phyloP scores from a whole-genome alignment of 2,797 vertebrate species.

The Manis crassicaudata region DNA sequence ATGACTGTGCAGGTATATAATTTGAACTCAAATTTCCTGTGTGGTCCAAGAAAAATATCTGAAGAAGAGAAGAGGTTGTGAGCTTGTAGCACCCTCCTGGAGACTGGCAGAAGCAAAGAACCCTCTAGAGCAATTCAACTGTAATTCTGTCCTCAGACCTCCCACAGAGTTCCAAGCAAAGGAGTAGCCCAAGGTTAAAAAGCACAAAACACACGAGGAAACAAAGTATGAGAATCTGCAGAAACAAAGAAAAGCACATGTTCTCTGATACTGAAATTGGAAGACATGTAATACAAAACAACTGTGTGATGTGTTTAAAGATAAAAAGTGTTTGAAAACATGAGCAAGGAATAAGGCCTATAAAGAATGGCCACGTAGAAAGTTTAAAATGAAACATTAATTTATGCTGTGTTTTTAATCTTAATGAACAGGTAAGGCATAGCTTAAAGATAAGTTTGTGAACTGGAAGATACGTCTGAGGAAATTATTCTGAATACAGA shows the following conservation, averaged over 20 bases:
- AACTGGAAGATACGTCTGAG: background rate
- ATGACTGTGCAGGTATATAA: background rate
- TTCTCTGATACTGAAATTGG: background rate
- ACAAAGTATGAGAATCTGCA: background rate
- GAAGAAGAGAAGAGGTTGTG: background rate
- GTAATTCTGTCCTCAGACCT: background rate
- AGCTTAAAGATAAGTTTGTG: background rate
- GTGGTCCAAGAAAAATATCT: background rate
- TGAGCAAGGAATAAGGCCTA: background rate
- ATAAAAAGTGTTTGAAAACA: background rate
- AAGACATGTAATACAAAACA: background rate
- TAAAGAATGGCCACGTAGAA: background rate
- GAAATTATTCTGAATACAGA: background rate
- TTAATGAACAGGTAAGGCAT: background rate
- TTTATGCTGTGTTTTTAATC: too few species aligned
- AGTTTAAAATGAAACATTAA: background rate
- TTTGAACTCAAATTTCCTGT: background rate
- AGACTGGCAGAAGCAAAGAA: background rate
- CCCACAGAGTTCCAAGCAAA: background rate
- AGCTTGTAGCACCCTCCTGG: background rate
- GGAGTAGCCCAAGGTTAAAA: background rate
- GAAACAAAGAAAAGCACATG: background rate
- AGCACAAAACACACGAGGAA: background rate
- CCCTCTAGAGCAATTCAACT: too few species aligned
- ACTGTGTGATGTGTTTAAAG: background rate